Evolutionary conservation across 1,140 invertebrate genomes (phyloP).

Genomic region (Himalopsyche phryganea): DNA sequence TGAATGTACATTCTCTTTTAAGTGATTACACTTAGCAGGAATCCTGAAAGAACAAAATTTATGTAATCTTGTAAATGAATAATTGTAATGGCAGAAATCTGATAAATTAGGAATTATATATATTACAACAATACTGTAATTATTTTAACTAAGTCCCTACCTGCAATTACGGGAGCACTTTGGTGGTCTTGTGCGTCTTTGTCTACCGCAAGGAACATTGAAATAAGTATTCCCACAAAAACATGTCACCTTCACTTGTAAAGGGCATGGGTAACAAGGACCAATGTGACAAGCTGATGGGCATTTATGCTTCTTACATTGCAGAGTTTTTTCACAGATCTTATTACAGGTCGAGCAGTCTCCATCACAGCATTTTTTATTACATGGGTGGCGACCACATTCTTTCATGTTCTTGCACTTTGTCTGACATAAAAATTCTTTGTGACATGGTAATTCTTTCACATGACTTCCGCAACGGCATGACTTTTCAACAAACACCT

Average conservation of each 20-base stretch:
- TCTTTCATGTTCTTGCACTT: conserved; percentile 80
- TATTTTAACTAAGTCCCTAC: conserved; percentile 30
- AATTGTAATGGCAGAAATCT: not conserved
- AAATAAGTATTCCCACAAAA: conserved; percentile 76
- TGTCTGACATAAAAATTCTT: conserved; percentile 83
- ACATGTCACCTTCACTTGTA: conserved; percentile 75
- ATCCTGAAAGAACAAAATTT: conserved; percentile 37
- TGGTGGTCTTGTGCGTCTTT: conserved; percentile 72
- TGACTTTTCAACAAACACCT: conserved; percentile 73
- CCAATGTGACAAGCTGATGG: conserved; percentile 80
- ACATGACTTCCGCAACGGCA: conserved; percentile 77
- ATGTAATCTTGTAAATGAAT: not conserved
- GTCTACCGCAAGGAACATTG: conserved; percentile 81
- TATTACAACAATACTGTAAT: no score
- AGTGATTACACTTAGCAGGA: conserved; percentile 17
- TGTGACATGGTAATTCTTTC: conserved; percentile 85
- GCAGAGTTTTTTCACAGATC: conserved; percentile 74
- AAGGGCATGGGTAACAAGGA: conserved; percentile 85
- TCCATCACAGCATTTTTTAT: conserved; percentile 84
- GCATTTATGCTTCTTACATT: conserved; percentile 89
- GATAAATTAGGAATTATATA: not conserved
- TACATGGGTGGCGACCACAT: conserved; percentile 85
- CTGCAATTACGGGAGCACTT: conserved; percentile 71
- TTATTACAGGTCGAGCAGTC: conserved; percentile 86
- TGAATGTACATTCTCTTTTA: conserved; percentile 26